A percentile compares a stretch with the other conserved stretches of the same genome.
These are phyloP conservation scores for Phania funesta DNA, from an alignment of 2,888 invertebrate genomes.

Conservation along the genomic window DNA sequence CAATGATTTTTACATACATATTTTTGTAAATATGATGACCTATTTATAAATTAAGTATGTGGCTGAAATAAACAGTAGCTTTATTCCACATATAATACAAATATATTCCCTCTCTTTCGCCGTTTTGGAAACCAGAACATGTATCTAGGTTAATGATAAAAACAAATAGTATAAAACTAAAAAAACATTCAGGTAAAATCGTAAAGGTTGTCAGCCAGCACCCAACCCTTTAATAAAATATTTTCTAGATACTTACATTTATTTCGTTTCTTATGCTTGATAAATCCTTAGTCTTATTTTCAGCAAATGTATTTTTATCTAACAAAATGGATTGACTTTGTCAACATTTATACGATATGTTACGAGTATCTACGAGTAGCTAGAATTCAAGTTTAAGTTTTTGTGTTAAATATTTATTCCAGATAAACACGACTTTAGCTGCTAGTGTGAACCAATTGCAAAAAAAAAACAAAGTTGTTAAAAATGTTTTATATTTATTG, in stretches of 20 bases:
- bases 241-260: neutral
- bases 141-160: neutral
- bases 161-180: constrained; percentile 12
- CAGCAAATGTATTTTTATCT: neutral
- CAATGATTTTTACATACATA: constrained; percentile 31
- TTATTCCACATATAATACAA: neutral
- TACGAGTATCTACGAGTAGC: neutral
- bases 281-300: neutral
- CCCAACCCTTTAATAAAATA: constrained; percentile 18
- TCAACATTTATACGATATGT: constrained; percentile 12
- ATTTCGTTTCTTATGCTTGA: neutral
- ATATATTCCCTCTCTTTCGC: neutral
- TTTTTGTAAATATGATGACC: constrained; percentile 22
- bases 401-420: neutral
- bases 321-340: neutral
- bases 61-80: neutral
- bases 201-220: neutral
- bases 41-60: constrained; percentile 1
- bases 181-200: neutral
- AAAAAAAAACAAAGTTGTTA: constrained; percentile 4
- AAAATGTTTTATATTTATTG: neutral
- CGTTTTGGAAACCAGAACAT: neutral
- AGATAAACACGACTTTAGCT: neutral
- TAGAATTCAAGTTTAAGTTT: neutral
- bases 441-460: neutral